Evolutionary conservation across 2,888 invertebrate genomes (phyloP), one percentile per base, ranked within the genome.

Genomic region (Seira musarum): DNA sequence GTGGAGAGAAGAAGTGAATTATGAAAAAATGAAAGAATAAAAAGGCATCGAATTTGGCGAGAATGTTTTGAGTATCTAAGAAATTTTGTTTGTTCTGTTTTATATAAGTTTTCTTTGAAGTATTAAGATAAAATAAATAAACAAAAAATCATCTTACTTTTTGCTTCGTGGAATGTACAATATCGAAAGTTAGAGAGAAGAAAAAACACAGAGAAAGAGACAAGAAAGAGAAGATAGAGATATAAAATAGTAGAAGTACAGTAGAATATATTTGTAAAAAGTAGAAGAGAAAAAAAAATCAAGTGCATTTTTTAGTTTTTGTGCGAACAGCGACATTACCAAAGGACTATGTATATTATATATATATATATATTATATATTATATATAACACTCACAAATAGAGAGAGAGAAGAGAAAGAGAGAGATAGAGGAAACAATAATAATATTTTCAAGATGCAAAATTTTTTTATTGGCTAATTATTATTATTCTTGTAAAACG

Each of bases 371-470:
- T 53, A 17, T n/a, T 53, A 30, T 30, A 30, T 30, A 30, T 30
- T 40, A n/a, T n/a, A 30, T 53, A 53, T 53, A 53, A 53, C 53
- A 53, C 53, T 53, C n/a, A 72, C n/a, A 72, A 66, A 65, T 30
- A 65, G 22, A 64, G 25, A 49, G 19, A 35, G 53, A 68, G 40
- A 25, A 72, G 21, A 21, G 24, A 40, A n/a, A 78, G 53, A 60
- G 10, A 66, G 60, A 68, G 19, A 17, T 17, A 53, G 3, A 53
- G 53, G 46, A 70, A 60, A 70, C 61, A 69, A 19, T 19, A 19
- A 35, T 40, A 49, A 21, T 69, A 21, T 8, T 6, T 10, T 21
- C 17, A 40, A 46, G 46, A 13, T 69, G 21, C 19, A 49, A 69
- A 49, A 69, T 40, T 17, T 25, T 21, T 21, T 69, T 25, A 21